Evolutionary conservation across 2,888 invertebrate genomes (phyloP).

Genomic region (Melanostoma scalare): DNA sequence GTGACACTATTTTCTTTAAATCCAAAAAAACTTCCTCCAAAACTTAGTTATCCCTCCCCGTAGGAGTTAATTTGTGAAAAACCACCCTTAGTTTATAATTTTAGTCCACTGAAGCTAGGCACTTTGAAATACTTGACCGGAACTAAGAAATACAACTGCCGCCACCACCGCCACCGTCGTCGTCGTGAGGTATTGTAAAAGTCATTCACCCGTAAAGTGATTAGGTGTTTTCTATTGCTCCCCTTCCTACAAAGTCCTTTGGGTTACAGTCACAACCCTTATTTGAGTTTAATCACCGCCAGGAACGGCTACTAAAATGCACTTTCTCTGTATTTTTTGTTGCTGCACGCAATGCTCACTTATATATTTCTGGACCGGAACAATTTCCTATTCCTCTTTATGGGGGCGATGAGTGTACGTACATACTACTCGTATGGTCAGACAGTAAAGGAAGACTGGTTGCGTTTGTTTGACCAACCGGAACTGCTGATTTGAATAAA

Average conservation of each 20-base stretch:
- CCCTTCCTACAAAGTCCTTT: neutral
- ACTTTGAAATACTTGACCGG: slow-evolving; percentile 63
- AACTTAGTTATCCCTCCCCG: slow-evolving; percentile 70
- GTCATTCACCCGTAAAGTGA: slow-evolving; percentile 66
- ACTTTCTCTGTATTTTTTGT: slow-evolving; percentile 52
- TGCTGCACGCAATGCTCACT: slow-evolving; percentile 65
- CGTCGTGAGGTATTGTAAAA: slow-evolving; percentile 27
- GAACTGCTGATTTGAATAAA: slow-evolving; percentile 51
- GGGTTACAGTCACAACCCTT: slow-evolving; percentile 46
- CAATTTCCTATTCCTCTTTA: slow-evolving; percentile 30
- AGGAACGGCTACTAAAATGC: slow-evolving; percentile 53
- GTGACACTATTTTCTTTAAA: slow-evolving; percentile 73
- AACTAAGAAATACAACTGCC: slow-evolving; percentile 48
- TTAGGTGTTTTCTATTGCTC: slow-evolving; percentile 50
- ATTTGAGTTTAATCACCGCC: slow-evolving; percentile 41
- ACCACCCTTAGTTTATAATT: neutral
- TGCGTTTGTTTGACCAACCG: slow-evolving; percentile 61
- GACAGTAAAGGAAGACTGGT: slow-evolving; percentile 32
- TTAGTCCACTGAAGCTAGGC: neutral
- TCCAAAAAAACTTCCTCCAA: slow-evolving; percentile 65
- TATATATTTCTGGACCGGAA: slow-evolving; percentile 56
- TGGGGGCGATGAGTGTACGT: slow-evolving; percentile 31
- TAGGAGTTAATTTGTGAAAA: slow-evolving; percentile 55
- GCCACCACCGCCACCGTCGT: neutral
- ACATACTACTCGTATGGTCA: slow-evolving; percentile 4